Evolutionary conservation across 1,140 invertebrate genomes (phyloP), one percentile per base, ranked within the genome.

Genomic region (Bombyx mandarina): DNA sequence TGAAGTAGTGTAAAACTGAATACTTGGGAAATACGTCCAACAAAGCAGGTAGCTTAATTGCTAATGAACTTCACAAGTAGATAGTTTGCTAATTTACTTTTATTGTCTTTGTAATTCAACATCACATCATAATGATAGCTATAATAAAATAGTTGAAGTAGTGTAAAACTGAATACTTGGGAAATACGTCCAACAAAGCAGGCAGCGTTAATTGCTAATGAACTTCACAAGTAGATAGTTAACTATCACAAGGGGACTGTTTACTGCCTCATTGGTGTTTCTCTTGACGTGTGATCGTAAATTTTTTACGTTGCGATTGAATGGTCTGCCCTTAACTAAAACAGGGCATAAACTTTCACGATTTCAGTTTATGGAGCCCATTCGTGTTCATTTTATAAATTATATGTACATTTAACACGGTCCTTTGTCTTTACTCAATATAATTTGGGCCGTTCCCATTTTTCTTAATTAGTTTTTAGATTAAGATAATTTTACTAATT

Each of bases 331-430:
- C 80, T 81, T 77, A 83, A 81, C 79, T 83, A 79, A 85, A 85
- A 76, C 77, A 80, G 76, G 78, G 67, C 72, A 80, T 86, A 83
- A 83, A 82, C 63, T 83, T 86, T 81, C 78, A 83, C 75, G 79
- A 83, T 86, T 81, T 70, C 68, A 61, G 68, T 83, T 83, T 82
- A 86, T 75, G 67, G 69, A 70, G 66, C 75, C 60, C 61, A 77
- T 85, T 79, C 77, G 71, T 78, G 80, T 79, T 82, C 73, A 82
- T 82, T 86, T 86, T 86, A 78, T 82, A 84, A 84, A 82, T 80
- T 75, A 79, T 78, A 70, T 56, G 54, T 46, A 51, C 18, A 51
- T 51, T 51, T 51, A 9, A 50, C 48, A 22, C n/a, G n/a, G 26
- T n/a, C 8, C 12, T 12, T 50, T n/a, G 26, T 35, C 26, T 5